phyloP scores from a whole-genome alignment of 2,888 invertebrate genomes.

The Thereva unica region DNA sequence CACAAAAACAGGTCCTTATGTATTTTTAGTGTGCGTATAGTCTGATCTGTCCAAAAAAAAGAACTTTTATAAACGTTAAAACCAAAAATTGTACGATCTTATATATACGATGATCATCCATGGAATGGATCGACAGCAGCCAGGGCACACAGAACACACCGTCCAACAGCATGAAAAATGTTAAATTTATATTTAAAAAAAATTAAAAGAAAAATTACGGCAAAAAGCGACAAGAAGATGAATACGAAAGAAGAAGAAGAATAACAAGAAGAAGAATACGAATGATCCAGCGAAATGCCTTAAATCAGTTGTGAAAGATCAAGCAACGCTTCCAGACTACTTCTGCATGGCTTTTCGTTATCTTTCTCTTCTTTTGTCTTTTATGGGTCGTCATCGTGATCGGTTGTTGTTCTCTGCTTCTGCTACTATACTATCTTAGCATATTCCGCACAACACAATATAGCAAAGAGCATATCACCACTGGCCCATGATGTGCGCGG shows the following conservation, averaged over 20 bases:
- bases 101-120: no score
- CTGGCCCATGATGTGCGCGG: conserved; percentile 26
- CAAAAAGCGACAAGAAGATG: no score
- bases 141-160: no score
- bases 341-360: no score
- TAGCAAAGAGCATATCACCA: no score
- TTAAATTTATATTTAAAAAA: conserved; percentile 15
- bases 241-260: background rate
- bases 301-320: conserved; percentile 36
- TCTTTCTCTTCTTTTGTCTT: no score
- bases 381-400: no score
- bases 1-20: conserved; percentile 31
- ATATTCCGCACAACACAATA: no score
- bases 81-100: background rate
- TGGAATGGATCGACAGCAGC: no score
- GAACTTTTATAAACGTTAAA: background rate
- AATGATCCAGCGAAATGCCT: conserved; percentile 14
- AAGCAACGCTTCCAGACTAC: background rate
- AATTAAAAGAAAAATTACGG: conserved; percentile 2
- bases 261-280: conserved; percentile 7
- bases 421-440: no score
- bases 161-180: conserved; percentile 20
- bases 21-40: conserved; percentile 12
- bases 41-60: conserved; percentile 15
- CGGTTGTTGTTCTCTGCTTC: no score